Percentiles rank a stretch among this genome's conserved stretches.
Conservation (phyloP, 2,113 vertebrate species). For the Onychorhynchus coronatus region DNA sequence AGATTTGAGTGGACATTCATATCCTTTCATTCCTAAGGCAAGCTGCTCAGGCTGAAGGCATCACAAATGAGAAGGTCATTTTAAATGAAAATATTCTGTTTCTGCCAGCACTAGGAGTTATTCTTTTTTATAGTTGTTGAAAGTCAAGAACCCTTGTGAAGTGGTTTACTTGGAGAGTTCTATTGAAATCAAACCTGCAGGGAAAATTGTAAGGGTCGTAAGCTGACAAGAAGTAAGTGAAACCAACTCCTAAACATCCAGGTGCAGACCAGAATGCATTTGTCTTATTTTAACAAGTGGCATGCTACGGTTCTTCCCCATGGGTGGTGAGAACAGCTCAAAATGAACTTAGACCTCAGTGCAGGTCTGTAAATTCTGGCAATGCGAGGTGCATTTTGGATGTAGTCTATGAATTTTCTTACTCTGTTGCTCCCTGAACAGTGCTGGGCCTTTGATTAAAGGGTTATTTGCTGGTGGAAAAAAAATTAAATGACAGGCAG, state of each 20-base stretch:
- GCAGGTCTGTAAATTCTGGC: neutral
- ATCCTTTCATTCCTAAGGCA: neutral
- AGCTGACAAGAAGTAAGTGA: neutral
- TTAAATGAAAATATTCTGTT: neutral
- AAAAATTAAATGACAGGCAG: neutral
- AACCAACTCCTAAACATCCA: neutral
- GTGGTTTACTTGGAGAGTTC: neutral
- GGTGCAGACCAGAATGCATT: neutral
- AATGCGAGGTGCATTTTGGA: neutral
- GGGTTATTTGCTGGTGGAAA: neutral
- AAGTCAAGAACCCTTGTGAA: neutral
- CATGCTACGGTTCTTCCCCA: neutral
- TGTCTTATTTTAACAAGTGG: neutral
- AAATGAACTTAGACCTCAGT: neutral
- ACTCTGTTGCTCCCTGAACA: neutral
- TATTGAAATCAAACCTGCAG: neutral
- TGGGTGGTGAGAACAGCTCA: neutral
- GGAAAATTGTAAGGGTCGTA: neutral
- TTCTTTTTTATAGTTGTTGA: neutral
- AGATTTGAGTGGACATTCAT: neutral
- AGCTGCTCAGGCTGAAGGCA: neutral
- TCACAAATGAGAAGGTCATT: neutral
- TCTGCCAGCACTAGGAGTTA: neutral
- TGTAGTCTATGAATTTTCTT: neutral
- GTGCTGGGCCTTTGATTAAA: neutral